phyloP scores from a whole-genome alignment of 2,888 invertebrate species.

The Tryphoninae sp. region DNA sequence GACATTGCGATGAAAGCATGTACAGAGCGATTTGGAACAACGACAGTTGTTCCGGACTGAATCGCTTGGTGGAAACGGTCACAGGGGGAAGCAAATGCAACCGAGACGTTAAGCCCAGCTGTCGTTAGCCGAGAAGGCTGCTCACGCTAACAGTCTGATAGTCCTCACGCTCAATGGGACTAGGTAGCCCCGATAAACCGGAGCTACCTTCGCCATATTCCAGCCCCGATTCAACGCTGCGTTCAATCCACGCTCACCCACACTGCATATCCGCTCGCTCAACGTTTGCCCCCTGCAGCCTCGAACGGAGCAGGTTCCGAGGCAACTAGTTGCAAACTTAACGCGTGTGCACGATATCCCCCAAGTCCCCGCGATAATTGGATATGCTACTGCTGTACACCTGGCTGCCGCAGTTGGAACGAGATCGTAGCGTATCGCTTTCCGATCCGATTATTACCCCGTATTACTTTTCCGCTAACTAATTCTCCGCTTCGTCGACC shows the following conservation, averaged over 20 bases:
- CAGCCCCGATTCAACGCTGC: slow-evolving; percentile 22
- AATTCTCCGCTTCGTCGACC: neutral
- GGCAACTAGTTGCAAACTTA: slow-evolving; percentile 48
- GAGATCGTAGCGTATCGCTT: slow-evolving; percentile 37
- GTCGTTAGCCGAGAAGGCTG: slow-evolving; percentile 26
- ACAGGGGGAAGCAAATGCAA: slow-evolving; percentile 19
- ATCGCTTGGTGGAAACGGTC: slow-evolving; percentile 24
- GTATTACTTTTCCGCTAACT: slow-evolving; percentile 30
- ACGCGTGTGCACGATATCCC: slow-evolving; percentile 44
- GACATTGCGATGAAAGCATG: slow-evolving; percentile 10
- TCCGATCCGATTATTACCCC: slow-evolving; percentile 41
- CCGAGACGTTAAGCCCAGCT: slow-evolving; percentile 24
- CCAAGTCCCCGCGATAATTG: slow-evolving; percentile 49
- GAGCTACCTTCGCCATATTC: slow-evolving; percentile 41
- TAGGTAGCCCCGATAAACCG: slow-evolving; percentile 53
- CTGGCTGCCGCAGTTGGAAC: slow-evolving; percentile 5
- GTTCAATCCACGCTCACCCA: slow-evolving; percentile 20
- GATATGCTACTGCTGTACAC: slow-evolving; percentile 28
- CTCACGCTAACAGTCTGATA: slow-evolving; percentile 32
- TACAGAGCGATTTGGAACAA: slow-evolving; percentile 11
- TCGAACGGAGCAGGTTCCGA: neutral
- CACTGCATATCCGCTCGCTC: neutral
- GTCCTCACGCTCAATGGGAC: slow-evolving; percentile 49
- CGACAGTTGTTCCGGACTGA: slow-evolving; percentile 29
- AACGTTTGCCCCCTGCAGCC: slow-evolving; percentile 9